phyloP scores from a whole-genome alignment of 2,888 invertebrate species.

The Coelinius sp. region DNA sequence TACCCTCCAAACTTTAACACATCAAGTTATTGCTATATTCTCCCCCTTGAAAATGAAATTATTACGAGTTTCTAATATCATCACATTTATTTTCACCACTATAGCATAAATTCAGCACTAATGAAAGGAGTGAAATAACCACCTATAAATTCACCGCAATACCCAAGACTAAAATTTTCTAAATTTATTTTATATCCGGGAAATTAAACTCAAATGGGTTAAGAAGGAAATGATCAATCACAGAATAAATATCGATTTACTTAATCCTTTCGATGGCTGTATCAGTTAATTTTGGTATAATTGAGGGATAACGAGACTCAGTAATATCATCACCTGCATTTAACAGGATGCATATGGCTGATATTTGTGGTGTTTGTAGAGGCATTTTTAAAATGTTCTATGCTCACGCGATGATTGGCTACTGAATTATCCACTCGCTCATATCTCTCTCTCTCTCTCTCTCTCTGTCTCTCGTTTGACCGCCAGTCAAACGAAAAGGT shows the following conservation, averaged over 20 bases:
- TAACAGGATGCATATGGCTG: background rate
- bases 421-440: slow-evolving; percentile 9
- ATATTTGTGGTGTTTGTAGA: slow-evolving; percentile 8
- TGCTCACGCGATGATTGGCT: slow-evolving; percentile 10
- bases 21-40: slow-evolving; percentile 8
- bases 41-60: background rate
- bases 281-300: slow-evolving; percentile 1
- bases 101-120: background rate
- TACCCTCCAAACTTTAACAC: background rate
- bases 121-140: background rate
- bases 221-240: background rate
- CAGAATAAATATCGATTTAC: background rate
- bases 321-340: slow-evolving; percentile 1
- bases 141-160: background rate
- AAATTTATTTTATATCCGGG: too few species aligned
- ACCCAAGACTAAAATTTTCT: background rate
- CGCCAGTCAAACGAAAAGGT: background rate
- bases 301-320: background rate
- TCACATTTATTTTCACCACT: background rate
- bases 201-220: background rate
- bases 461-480: background rate
- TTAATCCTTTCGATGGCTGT: background rate
- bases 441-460: background rate
- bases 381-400: background rate
- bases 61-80: background rate